Conservation (phyloP, 2,113 vertebrate genomes). For the Orcinus orca region DNA sequence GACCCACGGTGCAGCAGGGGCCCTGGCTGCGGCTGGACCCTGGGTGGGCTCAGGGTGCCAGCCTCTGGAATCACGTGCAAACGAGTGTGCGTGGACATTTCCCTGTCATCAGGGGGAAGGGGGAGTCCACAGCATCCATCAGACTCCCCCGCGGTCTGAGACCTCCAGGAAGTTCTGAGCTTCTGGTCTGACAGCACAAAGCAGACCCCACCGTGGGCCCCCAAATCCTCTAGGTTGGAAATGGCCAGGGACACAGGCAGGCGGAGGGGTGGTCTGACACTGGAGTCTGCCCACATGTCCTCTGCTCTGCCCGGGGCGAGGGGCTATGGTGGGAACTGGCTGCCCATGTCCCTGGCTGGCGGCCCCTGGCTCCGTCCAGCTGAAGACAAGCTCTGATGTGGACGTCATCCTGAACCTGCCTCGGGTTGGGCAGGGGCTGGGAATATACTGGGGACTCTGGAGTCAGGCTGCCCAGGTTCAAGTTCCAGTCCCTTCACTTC, state of each 20-base stretch:
- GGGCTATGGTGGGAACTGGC: not conserved
- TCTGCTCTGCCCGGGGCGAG: not conserved
- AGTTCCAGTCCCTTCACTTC: rapidly evolving
- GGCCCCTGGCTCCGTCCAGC: not conserved
- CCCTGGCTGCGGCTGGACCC: not conserved
- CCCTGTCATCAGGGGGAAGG: not conserved
- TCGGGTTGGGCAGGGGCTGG: not conserved
- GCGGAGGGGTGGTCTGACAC: rapidly evolving
- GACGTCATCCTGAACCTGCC: not conserved
- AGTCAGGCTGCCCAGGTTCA: not conserved
- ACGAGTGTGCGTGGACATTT: rapidly evolving
- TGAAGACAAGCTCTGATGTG: not conserved
- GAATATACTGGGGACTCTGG: rapidly evolving
- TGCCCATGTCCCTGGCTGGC: not conserved
- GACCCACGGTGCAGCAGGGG: not conserved
- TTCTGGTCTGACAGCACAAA: rapidly evolving
- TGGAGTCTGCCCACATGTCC: not conserved
- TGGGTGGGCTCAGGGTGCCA: not conserved
- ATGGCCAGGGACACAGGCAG: not conserved
- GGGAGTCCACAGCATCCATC: rapidly evolving
- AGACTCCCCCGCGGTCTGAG: not conserved
- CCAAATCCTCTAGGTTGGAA: not conserved
- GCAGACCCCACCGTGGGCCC: not conserved
- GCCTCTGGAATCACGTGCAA: rapidly evolving
- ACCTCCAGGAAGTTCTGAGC: not conserved